A percentile compares a stretch with the other conserved stretches of the same genome.
Evolutionary conservation across 2,797 vertebrate species (phyloP).

Genomic region (Emys orbicularis): DNA sequence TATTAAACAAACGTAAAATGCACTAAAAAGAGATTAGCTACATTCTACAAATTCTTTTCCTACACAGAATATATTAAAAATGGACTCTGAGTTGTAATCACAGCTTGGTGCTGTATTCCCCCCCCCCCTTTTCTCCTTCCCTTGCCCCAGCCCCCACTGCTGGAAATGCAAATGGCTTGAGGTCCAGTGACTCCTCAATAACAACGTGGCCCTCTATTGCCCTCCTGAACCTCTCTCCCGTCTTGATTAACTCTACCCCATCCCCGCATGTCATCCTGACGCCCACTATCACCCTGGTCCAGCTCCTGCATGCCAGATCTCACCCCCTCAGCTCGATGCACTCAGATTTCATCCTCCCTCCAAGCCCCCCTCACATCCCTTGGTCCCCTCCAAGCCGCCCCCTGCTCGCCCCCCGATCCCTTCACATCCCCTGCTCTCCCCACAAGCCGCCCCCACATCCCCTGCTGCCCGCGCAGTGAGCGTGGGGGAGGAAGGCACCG

Average conservation of each 20-base stretch:
- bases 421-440: background rate
- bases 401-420: too few relatives aligned
- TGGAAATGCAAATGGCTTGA: background rate
- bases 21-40: background rate
- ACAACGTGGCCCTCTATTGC: background rate
- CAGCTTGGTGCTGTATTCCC: background rate
- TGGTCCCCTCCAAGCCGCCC: background rate
- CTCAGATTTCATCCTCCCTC: background rate
- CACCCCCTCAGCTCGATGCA: background rate
- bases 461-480: background rate
- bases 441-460: rapidly evolving
- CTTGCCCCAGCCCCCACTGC: background rate
- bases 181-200: background rate
- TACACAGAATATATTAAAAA: background rate
- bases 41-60: background rate
- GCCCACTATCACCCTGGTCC: background rate
- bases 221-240: background rate
- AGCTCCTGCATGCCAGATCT: background rate
- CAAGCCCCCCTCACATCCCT: background rate
- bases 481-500: too few relatives aligned
- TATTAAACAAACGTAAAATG: background rate
- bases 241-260: background rate
- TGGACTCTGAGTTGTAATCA: background rate
- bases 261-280: background rate
- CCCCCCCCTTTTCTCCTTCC: background rate